phyloP scores from a whole-genome alignment of 37 sponge, comb jelly and placozoan genomes.

The Amphimedon queenslandica region DNA sequence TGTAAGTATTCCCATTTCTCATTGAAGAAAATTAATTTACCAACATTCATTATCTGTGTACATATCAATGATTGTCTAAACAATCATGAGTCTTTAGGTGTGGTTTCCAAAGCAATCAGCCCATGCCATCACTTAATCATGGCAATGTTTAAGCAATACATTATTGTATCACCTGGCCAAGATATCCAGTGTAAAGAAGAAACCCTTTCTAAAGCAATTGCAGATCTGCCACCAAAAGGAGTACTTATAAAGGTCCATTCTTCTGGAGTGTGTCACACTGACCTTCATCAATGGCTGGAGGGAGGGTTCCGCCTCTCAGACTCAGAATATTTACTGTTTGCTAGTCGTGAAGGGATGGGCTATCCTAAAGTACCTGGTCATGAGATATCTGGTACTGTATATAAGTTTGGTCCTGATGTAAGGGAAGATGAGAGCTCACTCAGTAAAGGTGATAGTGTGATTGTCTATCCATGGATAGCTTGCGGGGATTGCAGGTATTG shows the following conservation, averaged over 20 bases:
- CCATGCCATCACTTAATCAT: too few species aligned
- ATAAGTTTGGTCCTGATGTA: conserved; percentile 12
- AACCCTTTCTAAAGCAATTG: neutral
- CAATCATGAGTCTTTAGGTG: too few species aligned
- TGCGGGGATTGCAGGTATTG: conserved; percentile 35
- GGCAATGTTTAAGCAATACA: conserved; percentile 10
- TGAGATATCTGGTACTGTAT: conserved; percentile 38
- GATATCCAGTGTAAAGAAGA: conserved; percentile 15
- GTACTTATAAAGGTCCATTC: conserved; percentile 29
- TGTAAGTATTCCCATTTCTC: too few species aligned
- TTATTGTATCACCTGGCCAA: conserved; percentile 1
- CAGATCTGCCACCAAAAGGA: conserved; percentile 7
- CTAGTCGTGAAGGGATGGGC: conserved; percentile 14
- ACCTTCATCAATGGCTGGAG: conserved; percentile 6
- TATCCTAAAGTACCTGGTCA: conserved; percentile 52
- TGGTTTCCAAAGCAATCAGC: too few species aligned
- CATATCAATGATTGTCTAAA: too few species aligned
- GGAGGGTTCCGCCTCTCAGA: neutral
- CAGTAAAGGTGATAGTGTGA: conserved; percentile 26
- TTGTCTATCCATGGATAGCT: conserved; percentile 40
- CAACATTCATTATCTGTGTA: too few species aligned
- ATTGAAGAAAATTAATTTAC: too few species aligned
- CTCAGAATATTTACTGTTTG: conserved; percentile 6
- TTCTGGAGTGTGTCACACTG: conserved; percentile 32
- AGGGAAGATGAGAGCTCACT: neutral